A percentile compares a stretch with the other conserved stretches of the same genome.
Conservation (phyloP, 2,888 invertebrate genomes). For the Horisme vitalbata region DNA sequence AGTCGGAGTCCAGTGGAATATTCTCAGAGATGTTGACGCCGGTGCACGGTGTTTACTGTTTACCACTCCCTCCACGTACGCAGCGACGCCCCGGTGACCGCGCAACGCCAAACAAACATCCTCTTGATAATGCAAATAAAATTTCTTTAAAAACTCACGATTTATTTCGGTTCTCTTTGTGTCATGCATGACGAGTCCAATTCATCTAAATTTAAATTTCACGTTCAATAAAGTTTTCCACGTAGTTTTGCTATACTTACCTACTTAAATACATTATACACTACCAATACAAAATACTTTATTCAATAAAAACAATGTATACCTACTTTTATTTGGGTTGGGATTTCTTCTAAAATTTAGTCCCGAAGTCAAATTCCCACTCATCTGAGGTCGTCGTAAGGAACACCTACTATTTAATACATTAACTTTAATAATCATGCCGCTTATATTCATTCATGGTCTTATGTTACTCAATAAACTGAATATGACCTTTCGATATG, state of each 20-base stretch:
- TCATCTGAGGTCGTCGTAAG: too few species aligned
- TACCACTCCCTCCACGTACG: slow-evolving; percentile 39
- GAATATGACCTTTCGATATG: slow-evolving; percentile 46
- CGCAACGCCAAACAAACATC: slow-evolving; percentile 7
- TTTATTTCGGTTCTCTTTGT: slow-evolving; percentile 6
- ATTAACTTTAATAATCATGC: neutral
- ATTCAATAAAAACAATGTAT: too few species aligned
- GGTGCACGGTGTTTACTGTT: slow-evolving; percentile 67
- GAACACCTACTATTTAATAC: too few species aligned
- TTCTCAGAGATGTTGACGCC: slow-evolving; percentile 61
- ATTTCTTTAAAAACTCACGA: slow-evolving; percentile 1
- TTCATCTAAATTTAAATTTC: neutral
- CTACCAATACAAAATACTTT: too few species aligned
- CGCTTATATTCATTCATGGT: neutral
- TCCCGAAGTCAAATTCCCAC: too few species aligned
- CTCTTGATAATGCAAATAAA: neutral
- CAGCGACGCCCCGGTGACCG: slow-evolving; percentile 28
- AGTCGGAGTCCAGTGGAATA: slow-evolving; percentile 73
- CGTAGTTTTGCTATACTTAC: too few species aligned
- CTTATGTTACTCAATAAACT: neutral
- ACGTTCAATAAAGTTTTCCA: too few species aligned
- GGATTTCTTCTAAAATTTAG: too few species aligned
- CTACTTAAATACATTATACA: too few species aligned
- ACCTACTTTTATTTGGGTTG: too few species aligned
- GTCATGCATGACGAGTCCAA: neutral